phyloP scores from a whole-genome alignment of 2,113 vertebrate species.

The Macrotus californicus region DNA sequence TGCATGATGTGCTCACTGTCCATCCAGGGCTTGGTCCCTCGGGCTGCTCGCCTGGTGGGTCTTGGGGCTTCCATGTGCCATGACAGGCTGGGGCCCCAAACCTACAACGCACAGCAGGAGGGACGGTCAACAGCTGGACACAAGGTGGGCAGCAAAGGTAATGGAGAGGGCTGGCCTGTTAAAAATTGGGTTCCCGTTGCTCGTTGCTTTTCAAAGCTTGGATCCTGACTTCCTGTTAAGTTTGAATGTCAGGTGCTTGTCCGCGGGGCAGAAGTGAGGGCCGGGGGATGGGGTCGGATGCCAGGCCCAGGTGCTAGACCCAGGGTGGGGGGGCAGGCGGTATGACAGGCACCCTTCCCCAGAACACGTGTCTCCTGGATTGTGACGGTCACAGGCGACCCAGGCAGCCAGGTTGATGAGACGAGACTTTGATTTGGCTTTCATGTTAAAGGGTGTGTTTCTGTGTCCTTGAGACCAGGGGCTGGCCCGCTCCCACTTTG shows the following conservation, averaged over 20 bases:
- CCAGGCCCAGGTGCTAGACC: too few relatives aligned
- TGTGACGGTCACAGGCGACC: rapidly evolving
- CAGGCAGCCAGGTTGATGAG: too few relatives aligned
- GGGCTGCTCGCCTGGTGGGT: background rate
- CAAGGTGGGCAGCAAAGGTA: background rate
- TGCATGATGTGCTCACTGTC: background rate
- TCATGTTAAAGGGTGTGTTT: background rate
- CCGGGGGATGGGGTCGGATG: rapidly evolving
- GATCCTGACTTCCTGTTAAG: background rate
- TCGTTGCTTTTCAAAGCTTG: background rate
- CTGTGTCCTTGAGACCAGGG: background rate
- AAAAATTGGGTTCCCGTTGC: background rate
- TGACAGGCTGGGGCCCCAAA: background rate
- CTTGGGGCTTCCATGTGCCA: background rate
- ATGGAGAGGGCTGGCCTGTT: background rate
- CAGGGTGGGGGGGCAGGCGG: too few relatives aligned
- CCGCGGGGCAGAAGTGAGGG: rapidly evolving
- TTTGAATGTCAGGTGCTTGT: background rate
- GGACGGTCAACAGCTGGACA: background rate
- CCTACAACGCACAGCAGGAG: rapidly evolving
- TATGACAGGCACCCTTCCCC: background rate
- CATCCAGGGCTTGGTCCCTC: background rate
- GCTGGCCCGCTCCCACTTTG: rapidly evolving
- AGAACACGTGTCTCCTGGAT: background rate
- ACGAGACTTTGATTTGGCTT: rapidly evolving